These are phyloP conservation scores for Ceratosolen solmsi DNA, from an alignment of 1,140 invertebrate genomes.

Conservation along the genomic window DNA sequence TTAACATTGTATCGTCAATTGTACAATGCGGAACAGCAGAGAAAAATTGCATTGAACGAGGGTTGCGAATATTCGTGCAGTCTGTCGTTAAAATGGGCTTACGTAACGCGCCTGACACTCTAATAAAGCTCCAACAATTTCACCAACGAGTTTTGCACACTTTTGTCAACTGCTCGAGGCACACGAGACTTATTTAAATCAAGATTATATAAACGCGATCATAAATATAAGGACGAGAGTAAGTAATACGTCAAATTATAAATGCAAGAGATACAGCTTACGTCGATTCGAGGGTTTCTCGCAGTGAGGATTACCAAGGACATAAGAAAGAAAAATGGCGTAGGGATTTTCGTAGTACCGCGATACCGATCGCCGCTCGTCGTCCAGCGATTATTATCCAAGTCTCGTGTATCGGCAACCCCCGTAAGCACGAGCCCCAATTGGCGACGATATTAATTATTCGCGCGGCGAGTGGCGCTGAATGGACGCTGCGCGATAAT, in stretches of 20 bases:
- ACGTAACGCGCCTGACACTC: neutral
- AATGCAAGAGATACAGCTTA: constrained; percentile 3
- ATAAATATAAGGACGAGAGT: neutral
- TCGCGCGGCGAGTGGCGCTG: neutral
- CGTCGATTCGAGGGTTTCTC: neutral
- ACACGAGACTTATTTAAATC: neutral
- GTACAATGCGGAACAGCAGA: neutral
- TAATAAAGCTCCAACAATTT: neutral
- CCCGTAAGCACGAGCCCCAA: neutral
- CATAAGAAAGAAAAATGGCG: neutral
- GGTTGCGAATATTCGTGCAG: neutral
- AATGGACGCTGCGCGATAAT: neutral
- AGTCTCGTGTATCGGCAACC: neutral
- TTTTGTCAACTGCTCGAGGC: neutral
- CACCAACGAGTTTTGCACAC: too few relatives aligned
- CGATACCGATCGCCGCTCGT: neutral
- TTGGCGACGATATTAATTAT: neutral
- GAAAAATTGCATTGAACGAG: neutral
- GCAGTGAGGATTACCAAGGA: neutral
- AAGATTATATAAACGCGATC: neutral
- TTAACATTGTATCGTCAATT: too few relatives aligned
- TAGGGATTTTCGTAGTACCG: neutral
- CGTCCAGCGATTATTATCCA: neutral
- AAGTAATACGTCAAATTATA: constrained; percentile 18
- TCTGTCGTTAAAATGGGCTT: neutral